phyloP scores from a whole-genome alignment of 1,140 invertebrate genomes.

The Drosophila arizonae region DNA sequence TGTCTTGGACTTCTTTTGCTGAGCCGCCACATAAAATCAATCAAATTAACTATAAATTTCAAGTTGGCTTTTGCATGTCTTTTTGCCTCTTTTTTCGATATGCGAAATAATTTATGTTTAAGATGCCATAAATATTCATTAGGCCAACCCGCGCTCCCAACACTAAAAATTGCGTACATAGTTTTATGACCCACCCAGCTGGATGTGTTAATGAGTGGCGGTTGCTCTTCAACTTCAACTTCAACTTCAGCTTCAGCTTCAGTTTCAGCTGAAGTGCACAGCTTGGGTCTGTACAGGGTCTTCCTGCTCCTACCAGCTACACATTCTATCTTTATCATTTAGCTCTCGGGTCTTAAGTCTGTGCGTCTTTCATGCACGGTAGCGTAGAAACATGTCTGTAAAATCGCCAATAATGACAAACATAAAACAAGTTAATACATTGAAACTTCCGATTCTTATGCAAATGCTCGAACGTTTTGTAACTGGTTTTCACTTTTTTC shows the following conservation, averaged over 20 bases:
- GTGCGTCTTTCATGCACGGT: slow-evolving; percentile 46
- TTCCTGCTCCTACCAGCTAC: neutral
- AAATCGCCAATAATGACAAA: slow-evolving; percentile 80
- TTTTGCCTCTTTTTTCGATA: slow-evolving; percentile 28
- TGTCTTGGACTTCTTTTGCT: slow-evolving; percentile 8
- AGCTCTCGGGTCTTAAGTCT: slow-evolving; percentile 33
- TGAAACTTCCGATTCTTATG: slow-evolving; percentile 70
- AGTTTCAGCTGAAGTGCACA: neutral
- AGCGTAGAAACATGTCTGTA: slow-evolving; percentile 69
- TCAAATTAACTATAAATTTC: slow-evolving; percentile 78
- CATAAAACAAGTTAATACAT: slow-evolving; percentile 81
- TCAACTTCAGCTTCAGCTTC: neutral
- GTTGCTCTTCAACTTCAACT: slow-evolving; percentile 40
- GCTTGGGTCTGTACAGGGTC: neutral
- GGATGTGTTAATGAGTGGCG: slow-evolving; percentile 62
- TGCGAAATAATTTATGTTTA: slow-evolving; percentile 78
- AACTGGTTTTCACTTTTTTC: slow-evolving; percentile 59
- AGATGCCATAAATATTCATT: slow-evolving; percentile 78
- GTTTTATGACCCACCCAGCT: slow-evolving; percentile 57
- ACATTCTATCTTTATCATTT: slow-evolving; percentile 25
- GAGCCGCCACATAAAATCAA: slow-evolving; percentile 67
- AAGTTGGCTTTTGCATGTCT: slow-evolving; percentile 37
- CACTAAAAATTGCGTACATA: slow-evolving; percentile 61
- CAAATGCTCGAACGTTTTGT: slow-evolving; percentile 66
- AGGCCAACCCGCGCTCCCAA: slow-evolving; percentile 41